These are phyloP conservation scores for Clinocottus analis DNA, from an alignment of 2,113 vertebrate genomes.

Conservation along the genomic window DNA sequence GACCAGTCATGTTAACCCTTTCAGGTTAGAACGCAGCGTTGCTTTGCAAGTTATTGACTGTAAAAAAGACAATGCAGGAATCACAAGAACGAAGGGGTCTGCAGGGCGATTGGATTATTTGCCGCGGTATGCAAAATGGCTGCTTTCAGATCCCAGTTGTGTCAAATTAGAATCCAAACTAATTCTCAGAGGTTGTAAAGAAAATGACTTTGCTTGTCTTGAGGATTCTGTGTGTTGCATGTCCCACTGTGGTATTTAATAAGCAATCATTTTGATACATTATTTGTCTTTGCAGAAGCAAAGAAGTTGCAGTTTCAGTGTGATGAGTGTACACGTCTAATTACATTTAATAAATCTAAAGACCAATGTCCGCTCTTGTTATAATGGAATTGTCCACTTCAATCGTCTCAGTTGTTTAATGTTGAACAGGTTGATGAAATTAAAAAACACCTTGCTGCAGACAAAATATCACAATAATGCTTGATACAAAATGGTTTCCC, in stretches of 20 bases:
- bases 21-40: constrained; percentile 40
- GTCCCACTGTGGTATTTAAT: constrained; percentile 1
- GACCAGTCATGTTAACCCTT: constrained; percentile 77
- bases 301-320: constrained; percentile 5
- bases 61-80: constrained; percentile 39
- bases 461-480: not conserved
- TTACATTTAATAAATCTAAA: constrained; percentile 52
- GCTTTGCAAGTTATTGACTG: constrained; percentile 52
- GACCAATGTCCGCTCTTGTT: constrained; percentile 41
- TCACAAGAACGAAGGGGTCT: constrained; percentile 45
- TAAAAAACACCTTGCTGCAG: not conserved
- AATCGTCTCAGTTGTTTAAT: constrained; percentile 50
- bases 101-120: constrained; percentile 39
- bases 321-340: constrained; percentile 27
- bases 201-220: constrained; percentile 35
- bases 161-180: constrained; percentile 42
- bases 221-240: constrained; percentile 13
- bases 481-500: not conserved
- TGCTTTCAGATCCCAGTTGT: constrained; percentile 35
- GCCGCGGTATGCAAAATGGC: constrained; percentile 33
- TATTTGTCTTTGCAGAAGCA: not conserved
- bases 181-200: constrained; percentile 27
- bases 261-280: not conserved
- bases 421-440: constrained; percentile 34
- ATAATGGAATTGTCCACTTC: constrained; percentile 59